phyloP scores from a whole-genome alignment of 2,888 invertebrate genomes.

The Tipula vernalis region DNA sequence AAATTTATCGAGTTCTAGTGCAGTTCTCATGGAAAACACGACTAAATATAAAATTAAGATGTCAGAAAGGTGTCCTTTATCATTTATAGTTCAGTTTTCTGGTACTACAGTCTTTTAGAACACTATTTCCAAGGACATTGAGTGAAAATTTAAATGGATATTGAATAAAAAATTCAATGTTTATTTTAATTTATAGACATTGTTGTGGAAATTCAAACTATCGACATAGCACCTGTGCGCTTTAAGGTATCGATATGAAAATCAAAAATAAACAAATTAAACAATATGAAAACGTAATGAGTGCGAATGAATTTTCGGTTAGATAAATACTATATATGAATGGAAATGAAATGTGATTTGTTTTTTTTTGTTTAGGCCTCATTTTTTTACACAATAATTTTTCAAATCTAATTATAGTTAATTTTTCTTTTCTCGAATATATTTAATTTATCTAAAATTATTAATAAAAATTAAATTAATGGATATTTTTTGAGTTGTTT shows the following conservation, averaged over 20 bases:
- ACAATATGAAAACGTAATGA: neutral
- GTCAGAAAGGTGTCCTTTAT: too few species aligned
- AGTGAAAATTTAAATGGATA: too few species aligned
- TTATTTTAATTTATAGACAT: too few species aligned
- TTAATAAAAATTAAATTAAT: neutral
- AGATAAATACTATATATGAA: neutral
- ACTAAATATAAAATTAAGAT: too few species aligned
- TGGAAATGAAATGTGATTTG: neutral
- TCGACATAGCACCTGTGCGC: too few species aligned
- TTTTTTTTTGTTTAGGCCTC: neutral
- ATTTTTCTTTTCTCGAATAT: neutral
- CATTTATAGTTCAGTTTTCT: too few species aligned
- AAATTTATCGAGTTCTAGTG: too few species aligned
- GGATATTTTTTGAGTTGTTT: neutral
- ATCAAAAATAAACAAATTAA: neutral
- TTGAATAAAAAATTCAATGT: too few species aligned
- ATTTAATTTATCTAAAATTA: neutral
- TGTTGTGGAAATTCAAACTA: too few species aligned
- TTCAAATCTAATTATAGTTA: neutral
- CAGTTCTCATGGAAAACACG: too few species aligned
- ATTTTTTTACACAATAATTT: neutral
- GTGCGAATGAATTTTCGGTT: neutral
- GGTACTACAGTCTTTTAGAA: too few species aligned
- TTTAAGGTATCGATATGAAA: neutral
- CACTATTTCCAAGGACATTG: too few species aligned